Percentiles rank a stretch among this genome's conserved stretches.
These are phyloP conservation scores for Psettodes erumei DNA, from an alignment of 2,113 vertebrate genomes.

Conservation along the genomic window DNA sequence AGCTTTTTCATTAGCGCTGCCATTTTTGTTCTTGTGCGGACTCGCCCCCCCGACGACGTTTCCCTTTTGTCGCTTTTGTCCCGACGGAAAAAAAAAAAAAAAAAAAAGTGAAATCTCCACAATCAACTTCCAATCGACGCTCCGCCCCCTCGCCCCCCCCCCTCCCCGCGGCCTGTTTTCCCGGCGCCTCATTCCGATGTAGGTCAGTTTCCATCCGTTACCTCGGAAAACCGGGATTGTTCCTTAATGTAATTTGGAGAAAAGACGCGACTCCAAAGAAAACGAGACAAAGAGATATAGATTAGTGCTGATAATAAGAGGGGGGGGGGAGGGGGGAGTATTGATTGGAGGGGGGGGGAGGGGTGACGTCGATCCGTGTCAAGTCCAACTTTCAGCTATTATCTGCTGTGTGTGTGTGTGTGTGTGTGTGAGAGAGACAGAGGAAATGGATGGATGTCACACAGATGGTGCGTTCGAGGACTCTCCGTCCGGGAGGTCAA, in stretches of 20 bases:
- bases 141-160: constrained; percentile 45
- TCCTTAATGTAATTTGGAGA: constrained; percentile 89
- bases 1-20: constrained; percentile 91
- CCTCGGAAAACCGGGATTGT: constrained; percentile 77
- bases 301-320: constrained; percentile 89
- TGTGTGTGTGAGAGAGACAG: constrained; percentile 20
- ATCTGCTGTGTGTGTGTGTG: constrained; percentile 71
- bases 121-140: constrained; percentile 88
- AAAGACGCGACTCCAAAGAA: constrained; percentile 86
- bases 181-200: constrained; percentile 87
- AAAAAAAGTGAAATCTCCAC: constrained; percentile 87
- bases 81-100: constrained; percentile 75
- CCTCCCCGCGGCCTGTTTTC: constrained; percentile 76
- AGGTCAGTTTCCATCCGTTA: constrained; percentile 90
- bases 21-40: constrained; percentile 90
- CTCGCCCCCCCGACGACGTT: constrained; percentile 70
- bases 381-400: constrained; percentile 96
- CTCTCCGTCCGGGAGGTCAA: no score
- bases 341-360: constrained; percentile 88
- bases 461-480: constrained; percentile 67
- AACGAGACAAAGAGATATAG: constrained; percentile 97
- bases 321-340: constrained; percentile 86
- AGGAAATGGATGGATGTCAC: constrained; percentile 39
- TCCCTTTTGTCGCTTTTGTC: constrained; percentile 76
- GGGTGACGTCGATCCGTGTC: constrained; percentile 95